Base-by-base conservation (phyloP, 2,797 vertebrate genomes). In the Pelochelys cantorii region DNA sequence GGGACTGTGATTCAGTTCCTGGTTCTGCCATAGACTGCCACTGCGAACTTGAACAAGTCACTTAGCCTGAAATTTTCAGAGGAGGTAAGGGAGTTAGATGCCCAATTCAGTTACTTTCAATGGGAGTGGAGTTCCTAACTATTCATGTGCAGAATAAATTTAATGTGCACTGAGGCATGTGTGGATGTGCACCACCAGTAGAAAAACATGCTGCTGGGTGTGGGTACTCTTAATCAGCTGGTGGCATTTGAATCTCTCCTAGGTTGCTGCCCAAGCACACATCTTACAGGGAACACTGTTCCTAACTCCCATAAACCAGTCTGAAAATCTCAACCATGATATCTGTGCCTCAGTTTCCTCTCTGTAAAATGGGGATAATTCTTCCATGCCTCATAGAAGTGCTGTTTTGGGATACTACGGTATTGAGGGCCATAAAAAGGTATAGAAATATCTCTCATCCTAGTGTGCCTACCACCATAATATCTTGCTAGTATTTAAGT, bases 271-370 rank as follows among this genome's bases (percentile, higher is more conserved):
- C 42, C 42, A 48, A 48, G 42, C 42, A 48, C 42, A 8, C 42
- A 48, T 48, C 42, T 48, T 48, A 48, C 42, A 48, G 42, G 42
- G 42, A 48, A 48, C 42, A 48, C 42, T 48, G 60, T 88, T 23
- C 31, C 23, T 75, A 93, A 29, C 60, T 79, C 3, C 34, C 42
- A 48, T 25, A 15, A 56, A 62, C 54, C 85, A 62, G 81, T 93
- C 57, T 8, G 75, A 85, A 52, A 84, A 0, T 0, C 52, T 90
- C 7, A 6, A 13, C 5, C 55, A 17, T 87, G 53, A 27, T 15
- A 52, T 86, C 77, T 48, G 52, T 93, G 86, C 91, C 87, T 88
- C 90, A 15, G 34, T 93, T 95, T 90, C 79, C 71, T 31, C 5
- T 56, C 29, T 88, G 54, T 83, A 37, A 90, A 57, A 56, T 4